Percentiles rank a stretch among this genome's conserved stretches.
phyloP scores from a whole-genome alignment of 2,888 invertebrate species.

The Ceramica pisi region DNA sequence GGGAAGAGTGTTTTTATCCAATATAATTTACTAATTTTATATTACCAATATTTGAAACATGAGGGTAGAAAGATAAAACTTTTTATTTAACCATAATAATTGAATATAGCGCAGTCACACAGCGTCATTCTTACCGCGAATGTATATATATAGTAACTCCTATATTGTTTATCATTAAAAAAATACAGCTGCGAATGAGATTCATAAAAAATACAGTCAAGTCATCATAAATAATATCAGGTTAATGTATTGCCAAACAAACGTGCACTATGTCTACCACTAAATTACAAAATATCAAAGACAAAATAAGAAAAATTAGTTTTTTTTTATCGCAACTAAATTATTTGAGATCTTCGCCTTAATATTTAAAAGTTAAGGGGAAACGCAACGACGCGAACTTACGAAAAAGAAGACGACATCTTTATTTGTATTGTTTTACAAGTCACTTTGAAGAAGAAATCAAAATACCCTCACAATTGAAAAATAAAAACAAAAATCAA shows the following conservation, averaged over 20 bases:
- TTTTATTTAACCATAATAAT: constrained; percentile 36
- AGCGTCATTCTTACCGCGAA: constrained; percentile 66
- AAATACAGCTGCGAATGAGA: constrained; percentile 80
- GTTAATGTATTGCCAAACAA: constrained; percentile 81
- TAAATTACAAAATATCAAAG: constrained; percentile 78
- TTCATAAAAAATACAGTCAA: constrained; percentile 76
- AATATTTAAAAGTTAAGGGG: constrained; percentile 73
- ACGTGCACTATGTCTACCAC: constrained; percentile 86
- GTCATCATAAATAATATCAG: constrained; percentile 69
- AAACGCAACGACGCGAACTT: constrained; percentile 62
- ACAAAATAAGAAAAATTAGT: constrained; percentile 73
- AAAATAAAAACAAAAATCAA: constrained; percentile 27
- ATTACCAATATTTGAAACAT: constrained; percentile 35
- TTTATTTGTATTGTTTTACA: constrained; percentile 42
- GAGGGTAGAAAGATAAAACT: constrained; percentile 35
- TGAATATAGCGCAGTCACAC: constrained; percentile 66
- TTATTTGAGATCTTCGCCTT: constrained; percentile 89
- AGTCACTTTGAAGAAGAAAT: constrained; percentile 48
- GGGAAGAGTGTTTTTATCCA: constrained; percentile 33
- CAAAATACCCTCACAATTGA: constrained; percentile 48
- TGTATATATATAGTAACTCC: constrained; percentile 62
- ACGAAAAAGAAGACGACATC: constrained; percentile 51
- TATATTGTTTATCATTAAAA: constrained; percentile 67
- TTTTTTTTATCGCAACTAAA: constrained; percentile 80
- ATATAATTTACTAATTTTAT: constrained; percentile 37